These are phyloP conservation scores for Dipodomys spectabilis DNA, from an alignment of 2,113 vertebrate species.

Conservation along the genomic window DNA sequence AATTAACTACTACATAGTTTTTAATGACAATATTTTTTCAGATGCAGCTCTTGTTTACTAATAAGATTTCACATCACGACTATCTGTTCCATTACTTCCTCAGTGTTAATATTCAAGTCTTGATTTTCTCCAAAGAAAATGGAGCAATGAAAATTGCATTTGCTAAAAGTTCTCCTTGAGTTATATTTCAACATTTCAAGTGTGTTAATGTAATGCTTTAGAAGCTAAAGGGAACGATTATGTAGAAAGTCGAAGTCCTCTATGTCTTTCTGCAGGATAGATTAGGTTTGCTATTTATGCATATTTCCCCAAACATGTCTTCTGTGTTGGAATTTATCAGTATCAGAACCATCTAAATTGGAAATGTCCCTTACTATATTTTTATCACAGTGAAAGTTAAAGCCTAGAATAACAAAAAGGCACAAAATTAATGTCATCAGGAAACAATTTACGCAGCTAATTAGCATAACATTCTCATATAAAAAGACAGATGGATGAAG, in stretches of 20 bases:
- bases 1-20: constrained; percentile 90
- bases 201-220: constrained; percentile 77
- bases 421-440: constrained; percentile 78
- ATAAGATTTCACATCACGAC: constrained; percentile 85
- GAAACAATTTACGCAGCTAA: constrained; percentile 78
- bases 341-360: constrained; percentile 75
- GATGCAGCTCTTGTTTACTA: constrained; percentile 89
- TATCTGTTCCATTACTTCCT: constrained; percentile 82
- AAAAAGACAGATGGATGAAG: constrained; percentile 81
- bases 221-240: constrained; percentile 76
- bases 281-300: constrained; percentile 65
- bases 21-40: constrained; percentile 89
- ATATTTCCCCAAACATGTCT: constrained; percentile 73
- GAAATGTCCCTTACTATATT: constrained; percentile 77
- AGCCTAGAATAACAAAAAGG: constrained; percentile 78
- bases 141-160: constrained; percentile 83
- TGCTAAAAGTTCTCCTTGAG: constrained; percentile 82
- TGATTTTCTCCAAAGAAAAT: constrained; percentile 84
- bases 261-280: constrained; percentile 60
- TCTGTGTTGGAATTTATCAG: constrained; percentile 67
- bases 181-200: constrained; percentile 80
- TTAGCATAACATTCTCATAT: constrained; percentile 76
- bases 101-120: constrained; percentile 84
- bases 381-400: constrained; percentile 80
- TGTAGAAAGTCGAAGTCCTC: constrained; percentile 54